Percentiles rank a stretch among this genome's conserved stretches.
These are phyloP conservation scores for Burhinus oedicnemus DNA, from an alignment of 2,113 vertebrate species.

Conservation along the genomic window DNA sequence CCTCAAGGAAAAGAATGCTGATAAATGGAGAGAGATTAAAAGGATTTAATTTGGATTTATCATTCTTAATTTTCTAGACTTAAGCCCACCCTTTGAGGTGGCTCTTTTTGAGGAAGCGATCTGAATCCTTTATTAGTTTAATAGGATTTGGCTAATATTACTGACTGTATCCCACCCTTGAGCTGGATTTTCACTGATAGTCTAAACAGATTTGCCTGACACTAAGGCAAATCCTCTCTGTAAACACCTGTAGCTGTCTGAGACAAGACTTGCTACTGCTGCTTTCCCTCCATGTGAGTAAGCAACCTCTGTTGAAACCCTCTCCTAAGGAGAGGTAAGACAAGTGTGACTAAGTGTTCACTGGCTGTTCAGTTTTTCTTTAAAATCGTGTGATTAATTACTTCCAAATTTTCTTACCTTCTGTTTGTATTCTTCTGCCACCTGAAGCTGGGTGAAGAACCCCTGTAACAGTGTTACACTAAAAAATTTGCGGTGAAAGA, in stretches of 20 bases:
- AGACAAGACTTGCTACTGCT: background rate
- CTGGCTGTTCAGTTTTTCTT: background rate
- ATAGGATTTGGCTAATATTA: slow-evolving; percentile 41
- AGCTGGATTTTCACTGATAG: background rate
- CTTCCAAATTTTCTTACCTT: background rate
- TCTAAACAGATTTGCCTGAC: slow-evolving; percentile 11
- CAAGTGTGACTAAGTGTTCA: background rate
- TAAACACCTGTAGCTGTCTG: background rate
- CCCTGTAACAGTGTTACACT: background rate
- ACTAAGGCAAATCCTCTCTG: background rate
- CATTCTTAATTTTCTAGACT: background rate
- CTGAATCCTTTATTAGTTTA: background rate
- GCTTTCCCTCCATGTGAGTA: fast-evolving
- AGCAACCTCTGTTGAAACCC: background rate
- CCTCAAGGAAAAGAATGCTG: background rate
- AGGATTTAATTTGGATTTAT: background rate
- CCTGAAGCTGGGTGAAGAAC: background rate
- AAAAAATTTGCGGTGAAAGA: background rate
- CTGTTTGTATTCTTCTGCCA: background rate
- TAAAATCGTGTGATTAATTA: background rate
- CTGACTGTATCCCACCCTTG: slow-evolving; percentile 8
- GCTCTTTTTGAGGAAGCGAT: background rate
- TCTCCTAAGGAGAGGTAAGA: background rate
- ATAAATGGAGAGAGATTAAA: background rate
- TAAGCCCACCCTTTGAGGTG: background rate